Conservation (phyloP, 2,888 invertebrate species). For the Acanthosepion esculentum region DNA sequence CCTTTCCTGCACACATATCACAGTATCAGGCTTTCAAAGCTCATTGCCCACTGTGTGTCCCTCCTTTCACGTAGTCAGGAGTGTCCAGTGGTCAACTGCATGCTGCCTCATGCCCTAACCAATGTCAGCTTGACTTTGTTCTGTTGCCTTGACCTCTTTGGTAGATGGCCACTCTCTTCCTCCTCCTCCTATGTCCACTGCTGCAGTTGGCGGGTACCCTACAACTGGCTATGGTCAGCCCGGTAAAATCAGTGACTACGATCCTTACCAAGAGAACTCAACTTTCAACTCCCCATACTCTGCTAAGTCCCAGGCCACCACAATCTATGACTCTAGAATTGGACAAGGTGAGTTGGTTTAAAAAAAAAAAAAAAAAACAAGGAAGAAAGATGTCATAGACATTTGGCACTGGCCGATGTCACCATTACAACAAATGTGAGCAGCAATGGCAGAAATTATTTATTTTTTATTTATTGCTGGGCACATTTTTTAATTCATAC, state of each 20-base stretch:
- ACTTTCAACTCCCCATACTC: constrained; percentile 47
- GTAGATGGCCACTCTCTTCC: constrained; percentile 45
- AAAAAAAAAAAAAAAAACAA: no score
- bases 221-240: constrained; percentile 34
- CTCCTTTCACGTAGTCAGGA: background rate
- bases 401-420: background rate
- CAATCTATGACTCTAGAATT: constrained; percentile 48
- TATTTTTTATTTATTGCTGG: background rate
- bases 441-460: background rate
- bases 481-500: background rate
- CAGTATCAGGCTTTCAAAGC: background rate
- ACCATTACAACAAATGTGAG: background rate
- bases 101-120: constrained; percentile 38
- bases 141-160: constrained; percentile 45
- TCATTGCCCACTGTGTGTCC: background rate
- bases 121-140: constrained; percentile 46
- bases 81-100: constrained; percentile 24
- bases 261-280: constrained; percentile 39
- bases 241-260: constrained; percentile 45
- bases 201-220: constrained; percentile 39
- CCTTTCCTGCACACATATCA: background rate
- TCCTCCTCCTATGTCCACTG: constrained; percentile 47
- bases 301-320: constrained; percentile 47
- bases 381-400: background rate
- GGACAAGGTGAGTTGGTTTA: constrained; percentile 46